Base-by-base conservation (phyloP, 2,888 invertebrate species). In the Pedicia rivosa region DNA sequence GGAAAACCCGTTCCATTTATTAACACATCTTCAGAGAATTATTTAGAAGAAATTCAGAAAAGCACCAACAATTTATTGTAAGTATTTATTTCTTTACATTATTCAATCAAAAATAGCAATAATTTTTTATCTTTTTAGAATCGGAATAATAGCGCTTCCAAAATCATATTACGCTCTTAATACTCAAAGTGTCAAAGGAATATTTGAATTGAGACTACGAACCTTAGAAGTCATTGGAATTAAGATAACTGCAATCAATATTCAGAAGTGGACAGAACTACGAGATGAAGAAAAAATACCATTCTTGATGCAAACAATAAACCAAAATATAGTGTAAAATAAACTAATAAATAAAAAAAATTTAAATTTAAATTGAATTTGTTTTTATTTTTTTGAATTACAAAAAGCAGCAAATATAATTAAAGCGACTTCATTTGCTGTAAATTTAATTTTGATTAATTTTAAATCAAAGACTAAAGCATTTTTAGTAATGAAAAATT, bases 111-210 rank as follows among this genome's bases (percentile, higher is more conserved):
- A 17, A 13, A 32, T 20, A 20, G 7, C 9, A 29, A 31, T 22
- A 20, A 10, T 36, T 17, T 33, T 39, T 39, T 12, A 10, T 17
- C 9, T 29, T 41, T 41, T 12, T 33, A 43, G 43, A 13, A 20
- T 43, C 19, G 40, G 40, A 13, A 26, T 43, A 5, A 12, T 39
- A 22, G 30, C 14, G 14, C 39, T 36, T 7, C 37, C 41, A 15
- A 20, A 32, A 26, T 37, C 38, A 3, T 31, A 37, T 30, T 43
- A 41, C 15, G 28, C 29, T 1, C 24, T 35, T 1, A 43, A 41
- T 30, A 8, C 35, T 24, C 32, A 14, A 8, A 26, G 40, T 13
- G 15, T 43, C 4, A 41, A 38, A 29, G 43, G 41, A 15, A 32
- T 40, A 4, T 41, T 38, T 28, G 27, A 43, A 6, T n/a, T 43